Evolutionary conservation across 2,888 invertebrate species (phyloP).

Genomic region (Hedya salicella): DNA sequence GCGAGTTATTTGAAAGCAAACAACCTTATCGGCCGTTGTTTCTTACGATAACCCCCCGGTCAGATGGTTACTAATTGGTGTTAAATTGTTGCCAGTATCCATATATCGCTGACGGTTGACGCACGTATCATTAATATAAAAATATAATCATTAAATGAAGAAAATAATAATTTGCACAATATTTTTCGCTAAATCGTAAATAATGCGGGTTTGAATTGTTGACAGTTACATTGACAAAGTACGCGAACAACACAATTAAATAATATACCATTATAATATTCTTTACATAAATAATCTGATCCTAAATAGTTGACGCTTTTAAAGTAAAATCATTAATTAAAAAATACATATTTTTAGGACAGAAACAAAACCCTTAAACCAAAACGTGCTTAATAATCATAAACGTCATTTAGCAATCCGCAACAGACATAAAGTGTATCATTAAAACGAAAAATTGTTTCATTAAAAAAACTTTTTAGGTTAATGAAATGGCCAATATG

Average conservation of each 20-base stretch:
- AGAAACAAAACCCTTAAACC: background rate
- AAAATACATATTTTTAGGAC: background rate
- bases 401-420: slow-evolving; percentile 47
- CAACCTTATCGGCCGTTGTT: slow-evolving; percentile 17
- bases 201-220: background rate
- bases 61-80: slow-evolving; percentile 45
- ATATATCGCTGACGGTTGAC: background rate
- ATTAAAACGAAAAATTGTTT: slow-evolving; percentile 17
- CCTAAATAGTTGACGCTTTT: too few species aligned
- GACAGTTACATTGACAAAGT: too few species aligned
- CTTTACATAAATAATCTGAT: too few species aligned
- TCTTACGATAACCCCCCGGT: slow-evolving; percentile 41
- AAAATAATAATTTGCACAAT: too few species aligned
- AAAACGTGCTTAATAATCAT: background rate
- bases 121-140: slow-evolving; percentile 32
- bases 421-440: slow-evolving; percentile 47
- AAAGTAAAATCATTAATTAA: too few species aligned
- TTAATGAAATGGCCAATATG: slow-evolving; percentile 68
- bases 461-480: slow-evolving; percentile 47
- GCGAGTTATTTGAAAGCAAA: slow-evolving; percentile 18
- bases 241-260: too few species aligned
- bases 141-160: slow-evolving; percentile 4
- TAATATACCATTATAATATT: too few species aligned
- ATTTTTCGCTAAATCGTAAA: too few species aligned
- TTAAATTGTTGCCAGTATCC: slow-evolving; percentile 25